phyloP scores from a whole-genome alignment of 2,113 vertebrate species.

The Chaetorhynchus papuensis region DNA sequence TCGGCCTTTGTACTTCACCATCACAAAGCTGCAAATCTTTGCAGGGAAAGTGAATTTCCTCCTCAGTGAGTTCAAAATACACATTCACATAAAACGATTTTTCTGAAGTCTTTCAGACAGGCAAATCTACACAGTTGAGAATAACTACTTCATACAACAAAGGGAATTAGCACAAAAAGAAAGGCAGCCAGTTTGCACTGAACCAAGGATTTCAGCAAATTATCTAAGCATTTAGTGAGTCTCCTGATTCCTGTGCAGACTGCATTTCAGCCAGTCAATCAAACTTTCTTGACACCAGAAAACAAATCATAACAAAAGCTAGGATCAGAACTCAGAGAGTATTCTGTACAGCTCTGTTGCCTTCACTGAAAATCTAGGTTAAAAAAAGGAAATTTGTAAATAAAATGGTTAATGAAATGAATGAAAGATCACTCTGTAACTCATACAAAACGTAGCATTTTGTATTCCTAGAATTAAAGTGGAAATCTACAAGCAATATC shows the following conservation, averaged over 20 bases:
- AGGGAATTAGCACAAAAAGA: neutral
- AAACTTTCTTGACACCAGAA: neutral
- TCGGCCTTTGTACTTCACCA: neutral
- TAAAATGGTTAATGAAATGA: neutral
- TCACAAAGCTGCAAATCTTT: neutral
- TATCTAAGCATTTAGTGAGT: neutral
- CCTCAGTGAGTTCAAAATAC: neutral
- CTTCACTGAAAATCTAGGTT: neutral
- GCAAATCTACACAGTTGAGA: neutral
- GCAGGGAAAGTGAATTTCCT: neutral
- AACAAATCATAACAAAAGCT: neutral
- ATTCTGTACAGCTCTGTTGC: neutral
- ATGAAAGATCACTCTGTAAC: neutral
- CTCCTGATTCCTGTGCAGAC: neutral
- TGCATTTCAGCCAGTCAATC: neutral
- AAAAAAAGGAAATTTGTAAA: neutral
- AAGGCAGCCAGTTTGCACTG: neutral
- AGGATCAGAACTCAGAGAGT: neutral
- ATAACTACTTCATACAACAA: neutral
- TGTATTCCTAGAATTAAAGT: neutral
- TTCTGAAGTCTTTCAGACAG: neutral
- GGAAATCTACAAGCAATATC: neutral
- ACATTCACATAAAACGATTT: neutral
- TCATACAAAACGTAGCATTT: neutral
- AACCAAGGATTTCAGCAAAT: neutral